Conservation (phyloP, 1,140 invertebrate genomes). For the Ceratitis capitata region DNA sequence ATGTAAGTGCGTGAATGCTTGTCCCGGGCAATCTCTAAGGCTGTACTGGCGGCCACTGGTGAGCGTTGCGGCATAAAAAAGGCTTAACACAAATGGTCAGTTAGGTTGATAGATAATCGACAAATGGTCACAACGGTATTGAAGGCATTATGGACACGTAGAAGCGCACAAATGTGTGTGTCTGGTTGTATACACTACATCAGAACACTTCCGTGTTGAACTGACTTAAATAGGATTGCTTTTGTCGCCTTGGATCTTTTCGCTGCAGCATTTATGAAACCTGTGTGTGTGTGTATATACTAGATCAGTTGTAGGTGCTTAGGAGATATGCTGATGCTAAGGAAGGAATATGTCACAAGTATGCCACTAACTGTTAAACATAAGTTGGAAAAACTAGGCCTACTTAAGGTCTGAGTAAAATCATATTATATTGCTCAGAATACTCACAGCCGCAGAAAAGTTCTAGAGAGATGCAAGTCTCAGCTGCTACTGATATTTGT, state of each 20-base stretch:
- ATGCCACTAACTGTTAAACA: too few species aligned
- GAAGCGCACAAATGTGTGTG: not conserved
- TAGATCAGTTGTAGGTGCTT: too few species aligned
- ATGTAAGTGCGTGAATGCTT: not conserved
- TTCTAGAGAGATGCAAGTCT: too few species aligned
- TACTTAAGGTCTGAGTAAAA: too few species aligned
- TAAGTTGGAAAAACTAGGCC: too few species aligned
- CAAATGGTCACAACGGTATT: not conserved
- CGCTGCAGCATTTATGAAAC: not conserved
- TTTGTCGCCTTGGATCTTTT: not conserved
- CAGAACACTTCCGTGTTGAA: not conserved
- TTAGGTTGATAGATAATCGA: not conserved
- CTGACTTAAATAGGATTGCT: not conserved
- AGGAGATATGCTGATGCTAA: too few species aligned
- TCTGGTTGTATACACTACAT: not conserved
- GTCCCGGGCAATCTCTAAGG: too few species aligned
- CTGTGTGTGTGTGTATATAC: too few species aligned
- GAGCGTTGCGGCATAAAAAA: not conserved
- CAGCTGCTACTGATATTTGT: too few species aligned
- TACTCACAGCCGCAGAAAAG: too few species aligned
- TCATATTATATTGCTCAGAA: too few species aligned
- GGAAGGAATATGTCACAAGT: too few species aligned
- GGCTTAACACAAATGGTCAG: not conserved
- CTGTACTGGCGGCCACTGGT: not conserved
- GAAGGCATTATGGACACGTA: not conserved